phyloP scores from a whole-genome alignment of 2,888 invertebrate species.

The Tiphia femorata region DNA sequence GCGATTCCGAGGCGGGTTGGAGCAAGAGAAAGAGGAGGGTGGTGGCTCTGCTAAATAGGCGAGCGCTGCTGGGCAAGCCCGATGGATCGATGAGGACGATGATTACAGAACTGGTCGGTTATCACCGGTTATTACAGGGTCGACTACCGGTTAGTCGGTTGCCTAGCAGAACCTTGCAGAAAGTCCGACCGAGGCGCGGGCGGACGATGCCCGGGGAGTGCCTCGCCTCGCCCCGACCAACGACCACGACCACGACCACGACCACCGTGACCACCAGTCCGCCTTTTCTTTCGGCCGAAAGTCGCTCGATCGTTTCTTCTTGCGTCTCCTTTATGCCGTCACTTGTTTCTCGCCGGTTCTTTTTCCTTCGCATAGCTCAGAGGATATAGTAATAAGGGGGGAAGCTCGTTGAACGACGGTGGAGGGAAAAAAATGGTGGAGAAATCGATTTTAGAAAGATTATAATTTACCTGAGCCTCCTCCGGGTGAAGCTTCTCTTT shows the following conservation, averaged over 20 bases:
- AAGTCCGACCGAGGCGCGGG: neutral
- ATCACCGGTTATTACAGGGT: conserved; percentile 45
- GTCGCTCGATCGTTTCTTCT: conserved; percentile 12
- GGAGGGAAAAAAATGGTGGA: too few relatives aligned
- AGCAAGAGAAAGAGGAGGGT: too few relatives aligned
- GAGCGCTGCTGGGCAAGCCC: neutral
- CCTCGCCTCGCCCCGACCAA: neutral
- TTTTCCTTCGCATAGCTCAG: too few relatives aligned
- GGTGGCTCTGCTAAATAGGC: too few relatives aligned
- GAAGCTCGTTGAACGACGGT: too few relatives aligned
- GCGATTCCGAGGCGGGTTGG: too few relatives aligned
- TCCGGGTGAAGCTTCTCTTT: too few relatives aligned
- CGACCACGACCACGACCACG: too few relatives aligned
- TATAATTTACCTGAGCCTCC: too few relatives aligned
- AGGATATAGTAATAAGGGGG: too few relatives aligned
- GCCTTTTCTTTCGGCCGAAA: conserved; percentile 12
- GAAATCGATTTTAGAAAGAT: too few relatives aligned
- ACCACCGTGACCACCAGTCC: too few relatives aligned
- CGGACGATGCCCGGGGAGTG: conserved; percentile 5
- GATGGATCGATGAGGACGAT: conserved; percentile 32
- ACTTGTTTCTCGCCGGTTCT: neutral
- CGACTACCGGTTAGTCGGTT: conserved; percentile 26
- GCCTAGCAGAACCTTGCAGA: conserved; percentile 15
- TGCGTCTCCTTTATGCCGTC: neutral
- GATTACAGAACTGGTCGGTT: conserved; percentile 43